Conservation (phyloP, 2,888 invertebrate species). For the Idaea biselata region DNA sequence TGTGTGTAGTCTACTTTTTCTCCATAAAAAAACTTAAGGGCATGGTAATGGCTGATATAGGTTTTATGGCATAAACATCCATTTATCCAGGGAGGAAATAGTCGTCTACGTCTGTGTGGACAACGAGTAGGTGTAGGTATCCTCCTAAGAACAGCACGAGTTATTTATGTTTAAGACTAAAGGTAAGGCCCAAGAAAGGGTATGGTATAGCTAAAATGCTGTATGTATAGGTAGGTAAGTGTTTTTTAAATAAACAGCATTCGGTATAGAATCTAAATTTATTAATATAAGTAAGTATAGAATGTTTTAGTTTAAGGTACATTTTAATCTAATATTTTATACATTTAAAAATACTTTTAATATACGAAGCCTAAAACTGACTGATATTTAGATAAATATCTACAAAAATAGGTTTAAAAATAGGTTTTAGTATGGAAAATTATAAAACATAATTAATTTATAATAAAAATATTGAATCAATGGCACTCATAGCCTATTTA, state of each 20-base stretch:
- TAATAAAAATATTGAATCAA: constrained; percentile 31
- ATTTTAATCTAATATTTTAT: constrained; percentile 24
- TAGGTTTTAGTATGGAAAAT: not conserved
- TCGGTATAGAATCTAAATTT: not conserved
- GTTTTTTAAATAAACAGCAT: constrained; percentile 5
- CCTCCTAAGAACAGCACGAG: too few relatives aligned
- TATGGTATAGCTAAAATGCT: too few relatives aligned
- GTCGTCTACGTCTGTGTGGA: too few relatives aligned
- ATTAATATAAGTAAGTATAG: not conserved
- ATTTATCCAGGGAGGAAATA: too few relatives aligned
- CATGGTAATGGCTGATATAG: too few relatives aligned
- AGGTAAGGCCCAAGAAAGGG: too few relatives aligned
- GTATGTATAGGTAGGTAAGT: constrained; percentile 12
- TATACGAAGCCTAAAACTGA: constrained; percentile 10
- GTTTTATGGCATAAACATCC: too few relatives aligned
- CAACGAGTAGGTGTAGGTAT: too few relatives aligned
- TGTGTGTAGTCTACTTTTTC: too few relatives aligned
- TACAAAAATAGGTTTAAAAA: constrained; percentile 13
- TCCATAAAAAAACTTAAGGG: too few relatives aligned
- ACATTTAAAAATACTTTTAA: constrained; percentile 15
- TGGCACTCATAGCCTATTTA: constrained; percentile 74
- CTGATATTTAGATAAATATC: constrained; percentile 22
- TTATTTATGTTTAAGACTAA: too few relatives aligned
- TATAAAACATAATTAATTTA: constrained; percentile 5
- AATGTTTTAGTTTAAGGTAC: constrained; percentile 17